Evolutionary conservation across 2,888 invertebrate genomes (phyloP), one percentile per base, ranked within the genome.

Genomic region (Cephus pulcher): DNA sequence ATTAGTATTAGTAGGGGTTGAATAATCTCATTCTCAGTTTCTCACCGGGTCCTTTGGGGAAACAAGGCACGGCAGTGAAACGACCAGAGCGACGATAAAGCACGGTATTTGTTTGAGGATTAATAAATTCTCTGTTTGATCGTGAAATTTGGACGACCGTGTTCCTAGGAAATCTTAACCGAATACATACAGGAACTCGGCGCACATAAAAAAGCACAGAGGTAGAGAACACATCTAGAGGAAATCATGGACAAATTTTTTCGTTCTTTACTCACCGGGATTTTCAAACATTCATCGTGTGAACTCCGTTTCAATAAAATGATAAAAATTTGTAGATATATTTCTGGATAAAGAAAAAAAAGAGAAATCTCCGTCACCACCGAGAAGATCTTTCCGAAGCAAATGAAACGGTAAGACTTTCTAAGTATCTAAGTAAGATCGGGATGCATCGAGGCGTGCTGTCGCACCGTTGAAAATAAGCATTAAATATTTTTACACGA

Each of bases 1-100:
- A 77, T 76, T 74, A 78, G 75, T 79, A 79, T 81, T 80, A 78
- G 78, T 73, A 75, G 77, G 78, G 78, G 76, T 78, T 37, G 76
- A 77, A 56, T 73, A 76, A 80, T 78, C 73, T 81, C 33, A 34
- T 80, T 78, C 78, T 75, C 76, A n/a, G 56, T 75, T 69, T 76
- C 75, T 40, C 74, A 34, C 74, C 76, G 79, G 73, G 33, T 77
- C 73, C 73, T 76, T 75, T 56, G 68, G 75, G 35, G 68, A 75
- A 75, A 68, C 75, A 68, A 56, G 75, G 68, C 15, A 75, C 74
- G 75, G 34, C 75, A 75, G 30, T 74, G 74, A 35, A 34, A 75
- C 68, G 68, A 37, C 75, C 56, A 30, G 40, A 32, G 33, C 71
- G 33, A n/a, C 23, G 75, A 76, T 76, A 76, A 73, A 71, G 71